These are phyloP conservation scores for Lepidocyrtinus sp. DNA, from an alignment of 2,888 invertebrate genomes.

Conservation along the genomic window DNA sequence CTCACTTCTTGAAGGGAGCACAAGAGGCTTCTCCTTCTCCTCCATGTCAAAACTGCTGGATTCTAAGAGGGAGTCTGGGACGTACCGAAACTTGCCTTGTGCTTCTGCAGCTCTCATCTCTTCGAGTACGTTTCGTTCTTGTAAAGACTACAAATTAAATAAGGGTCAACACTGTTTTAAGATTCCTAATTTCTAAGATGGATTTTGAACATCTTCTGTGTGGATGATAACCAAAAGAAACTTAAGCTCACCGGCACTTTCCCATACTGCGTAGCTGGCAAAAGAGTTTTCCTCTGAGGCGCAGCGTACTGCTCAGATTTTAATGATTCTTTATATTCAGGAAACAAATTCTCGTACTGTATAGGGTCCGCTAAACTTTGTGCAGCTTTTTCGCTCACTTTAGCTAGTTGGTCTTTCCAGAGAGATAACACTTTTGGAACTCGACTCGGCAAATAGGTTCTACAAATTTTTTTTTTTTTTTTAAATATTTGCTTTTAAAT, in stretches of 20 bases:
- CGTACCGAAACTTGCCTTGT: constrained; percentile 74
- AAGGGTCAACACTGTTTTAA: no score
- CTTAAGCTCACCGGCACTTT: constrained; percentile 73
- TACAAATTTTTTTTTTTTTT: constrained; percentile 72
- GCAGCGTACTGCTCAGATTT: constrained; percentile 81
- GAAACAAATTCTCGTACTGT: constrained; percentile 97
- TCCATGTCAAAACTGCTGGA: constrained; percentile 34
- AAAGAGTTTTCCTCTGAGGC: constrained; percentile 73
- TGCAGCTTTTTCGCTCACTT: constrained; percentile 90
- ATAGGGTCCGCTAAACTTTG: constrained; percentile 96
- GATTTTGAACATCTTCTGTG: no score
- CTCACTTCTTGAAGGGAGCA: constrained; percentile 18
- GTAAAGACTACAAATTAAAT: constrained; percentile 74
- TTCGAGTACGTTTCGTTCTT: constrained; percentile 80
- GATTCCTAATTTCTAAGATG: no score
- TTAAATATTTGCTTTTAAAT: neutral
- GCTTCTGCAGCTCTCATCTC: constrained; percentile 80
- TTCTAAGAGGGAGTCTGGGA: constrained; percentile 55
- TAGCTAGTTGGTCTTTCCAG: constrained; percentile 88
- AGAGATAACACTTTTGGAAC: constrained; percentile 88
- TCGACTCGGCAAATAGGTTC: constrained; percentile 95
- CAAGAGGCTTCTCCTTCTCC: constrained; percentile 61
- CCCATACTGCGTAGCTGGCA: constrained; percentile 78
- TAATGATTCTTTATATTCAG: constrained; percentile 82
- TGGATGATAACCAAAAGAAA: no score